Evolutionary conservation across 2,888 invertebrate genomes (phyloP).

Genomic region (Hypolimnas misippus): DNA sequence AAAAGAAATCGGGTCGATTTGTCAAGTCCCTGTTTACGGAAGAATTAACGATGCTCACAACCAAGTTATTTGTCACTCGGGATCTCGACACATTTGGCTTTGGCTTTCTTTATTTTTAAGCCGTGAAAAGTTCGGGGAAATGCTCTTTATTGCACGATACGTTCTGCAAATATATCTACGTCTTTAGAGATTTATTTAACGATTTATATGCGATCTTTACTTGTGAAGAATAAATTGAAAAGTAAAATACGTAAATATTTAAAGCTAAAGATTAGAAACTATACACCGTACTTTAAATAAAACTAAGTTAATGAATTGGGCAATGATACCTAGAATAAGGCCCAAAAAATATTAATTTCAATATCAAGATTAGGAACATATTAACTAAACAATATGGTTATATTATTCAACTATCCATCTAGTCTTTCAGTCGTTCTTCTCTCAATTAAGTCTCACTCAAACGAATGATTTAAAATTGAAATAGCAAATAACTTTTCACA

Average conservation of each 20-base stretch:
- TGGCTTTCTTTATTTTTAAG: constrained; percentile 47
- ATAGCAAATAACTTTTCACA: not conserved
- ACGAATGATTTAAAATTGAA: not conserved
- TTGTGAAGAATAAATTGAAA: not conserved
- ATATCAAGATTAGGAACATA: no score
- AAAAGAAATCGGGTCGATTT: constrained; percentile 42
- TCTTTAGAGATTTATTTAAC: constrained; percentile 25
- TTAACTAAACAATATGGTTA: no score
- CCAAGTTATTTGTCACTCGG: constrained; percentile 50
- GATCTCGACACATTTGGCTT: constrained; percentile 45
- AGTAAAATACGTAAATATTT: not conserved
- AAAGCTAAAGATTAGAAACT: not conserved
- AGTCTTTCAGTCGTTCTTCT: not conserved
- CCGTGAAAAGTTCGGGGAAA: constrained; percentile 36
- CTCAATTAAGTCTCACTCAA: no score
- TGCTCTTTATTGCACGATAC: constrained; percentile 30
- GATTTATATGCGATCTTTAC: constrained; percentile 1
- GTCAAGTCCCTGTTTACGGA: constrained; percentile 41
- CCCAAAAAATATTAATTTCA: no score
- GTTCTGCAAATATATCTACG: constrained; percentile 19
- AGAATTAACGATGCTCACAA: constrained; percentile 43
- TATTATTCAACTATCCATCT: not conserved
- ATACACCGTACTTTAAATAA: no score
- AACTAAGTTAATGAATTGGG: no score
- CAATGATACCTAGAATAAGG: no score